Conservation (phyloP, 2,113 vertebrate genomes). For the Myodes glareolus region DNA sequence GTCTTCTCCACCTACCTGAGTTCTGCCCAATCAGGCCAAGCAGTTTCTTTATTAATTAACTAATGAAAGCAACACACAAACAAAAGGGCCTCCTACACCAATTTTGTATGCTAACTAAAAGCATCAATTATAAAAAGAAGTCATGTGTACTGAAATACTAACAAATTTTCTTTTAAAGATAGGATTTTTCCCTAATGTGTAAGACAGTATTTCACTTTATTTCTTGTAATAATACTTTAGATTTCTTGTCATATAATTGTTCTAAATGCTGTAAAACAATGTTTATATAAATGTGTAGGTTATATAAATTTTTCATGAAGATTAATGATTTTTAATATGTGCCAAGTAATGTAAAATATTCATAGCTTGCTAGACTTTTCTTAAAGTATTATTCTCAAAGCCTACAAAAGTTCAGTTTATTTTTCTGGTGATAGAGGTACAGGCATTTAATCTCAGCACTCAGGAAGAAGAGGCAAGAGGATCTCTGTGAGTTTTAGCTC, state of each 20-base stretch:
- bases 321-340: conserved; percentile 15
- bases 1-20: no score
- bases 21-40: no score
- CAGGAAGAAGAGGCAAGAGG: background rate
- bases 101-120: background rate
- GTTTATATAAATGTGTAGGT: background rate
- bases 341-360: background rate
- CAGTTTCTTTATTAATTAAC: no score
- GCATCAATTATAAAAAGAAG: background rate
- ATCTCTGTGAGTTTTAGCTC: background rate
- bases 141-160: background rate
- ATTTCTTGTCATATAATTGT: background rate
- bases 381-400: conserved; percentile 9
- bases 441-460: background rate
- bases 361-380: background rate
- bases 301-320: background rate
- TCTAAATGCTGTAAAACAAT: conserved; percentile 4
- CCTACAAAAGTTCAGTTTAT: background rate
- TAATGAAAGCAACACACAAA: no score
- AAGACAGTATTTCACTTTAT: background rate
- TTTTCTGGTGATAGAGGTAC: background rate
- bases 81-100: no score
- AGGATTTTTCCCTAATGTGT: background rate
- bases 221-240: background rate
- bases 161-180: background rate